A percentile compares a stretch with the other conserved stretches of the same genome.
phyloP scores from a whole-genome alignment of 2,113 vertebrate species.

The Micronycteris hirsuta region DNA sequence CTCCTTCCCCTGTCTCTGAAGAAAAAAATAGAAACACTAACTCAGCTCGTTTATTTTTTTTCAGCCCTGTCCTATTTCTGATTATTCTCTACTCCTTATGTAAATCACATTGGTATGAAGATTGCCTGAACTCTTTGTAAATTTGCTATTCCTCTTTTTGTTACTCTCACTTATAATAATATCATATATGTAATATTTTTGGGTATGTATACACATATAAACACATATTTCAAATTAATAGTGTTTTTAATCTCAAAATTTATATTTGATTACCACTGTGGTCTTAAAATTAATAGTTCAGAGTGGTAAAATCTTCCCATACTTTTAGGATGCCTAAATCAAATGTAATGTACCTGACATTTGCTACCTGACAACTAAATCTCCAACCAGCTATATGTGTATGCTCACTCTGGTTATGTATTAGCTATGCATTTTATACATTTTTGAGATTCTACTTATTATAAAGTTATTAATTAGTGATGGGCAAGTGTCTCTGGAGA shows the following conservation, averaged over 20 bases:
- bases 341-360: background rate
- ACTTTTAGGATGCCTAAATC: background rate
- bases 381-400: background rate
- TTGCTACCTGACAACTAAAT: background rate
- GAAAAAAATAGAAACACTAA: background rate
- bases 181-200: background rate
- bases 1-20: no score
- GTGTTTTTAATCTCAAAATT: background rate
- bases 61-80: background rate
- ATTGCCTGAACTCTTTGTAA: conserved; percentile 1
- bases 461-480: background rate
- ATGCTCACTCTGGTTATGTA: background rate
- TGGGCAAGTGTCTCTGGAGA: background rate
- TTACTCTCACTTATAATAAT: background rate
- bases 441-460: background rate
- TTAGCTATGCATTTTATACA: background rate
- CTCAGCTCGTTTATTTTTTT: conserved; percentile 52
- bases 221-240: background rate
- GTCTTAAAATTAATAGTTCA: background rate
- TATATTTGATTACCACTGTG: background rate
- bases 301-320: background rate
- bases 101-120: conserved; percentile 17
- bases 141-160: background rate
- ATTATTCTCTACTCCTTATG: conserved; percentile 50
- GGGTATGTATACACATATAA: background rate